These are phyloP conservation scores for Speoplatyrhinus poulsoni DNA, from an alignment of 2,113 vertebrate species.

Conservation along the genomic window DNA sequence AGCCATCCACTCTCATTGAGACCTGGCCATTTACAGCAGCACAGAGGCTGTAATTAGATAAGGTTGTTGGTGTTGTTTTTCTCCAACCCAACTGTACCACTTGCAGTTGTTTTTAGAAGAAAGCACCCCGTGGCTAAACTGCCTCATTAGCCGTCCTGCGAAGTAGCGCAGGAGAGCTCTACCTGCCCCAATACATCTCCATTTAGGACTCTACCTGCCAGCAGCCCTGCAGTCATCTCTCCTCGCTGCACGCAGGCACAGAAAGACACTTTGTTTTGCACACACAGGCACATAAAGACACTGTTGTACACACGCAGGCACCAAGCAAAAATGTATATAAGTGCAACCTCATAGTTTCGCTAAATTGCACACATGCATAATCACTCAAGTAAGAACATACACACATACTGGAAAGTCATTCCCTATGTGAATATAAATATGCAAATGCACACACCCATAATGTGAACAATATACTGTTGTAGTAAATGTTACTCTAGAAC, in stretches of 20 bases:
- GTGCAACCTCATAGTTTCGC: too few relatives aligned
- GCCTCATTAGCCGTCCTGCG: slow-evolving; percentile 60
- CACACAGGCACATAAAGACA: slow-evolving; percentile 1
- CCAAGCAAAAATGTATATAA: too few relatives aligned
- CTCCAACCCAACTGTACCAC: slow-evolving; percentile 14
- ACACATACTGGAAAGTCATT: slow-evolving; percentile 2
- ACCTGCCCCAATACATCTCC: slow-evolving; percentile 60
- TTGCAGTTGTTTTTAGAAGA: slow-evolving; percentile 64
- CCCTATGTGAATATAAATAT: too few relatives aligned
- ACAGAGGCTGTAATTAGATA: slow-evolving; percentile 42
- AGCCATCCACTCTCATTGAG: slow-evolving; percentile 51
- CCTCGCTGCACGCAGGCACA: slow-evolving; percentile 16
- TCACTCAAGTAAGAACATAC: slow-evolving; percentile 1
- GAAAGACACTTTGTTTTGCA: slow-evolving; percentile 7
- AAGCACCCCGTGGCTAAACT: slow-evolving; percentile 62
- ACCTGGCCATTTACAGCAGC: slow-evolving; percentile 24
- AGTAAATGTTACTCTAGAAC: not conserved
- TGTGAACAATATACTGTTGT: not conserved
- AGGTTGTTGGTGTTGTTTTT: not conserved
- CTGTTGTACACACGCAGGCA: too few relatives aligned
- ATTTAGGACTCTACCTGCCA: slow-evolving; percentile 45
- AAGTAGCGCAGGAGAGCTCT: slow-evolving; percentile 43
- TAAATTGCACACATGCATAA: slow-evolving; percentile 3
- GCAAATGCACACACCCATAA: not conserved
- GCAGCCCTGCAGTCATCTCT: slow-evolving; percentile 19